phyloP scores from a whole-genome alignment of 2,797 vertebrate genomes.

The Champsocephalus esox region DNA sequence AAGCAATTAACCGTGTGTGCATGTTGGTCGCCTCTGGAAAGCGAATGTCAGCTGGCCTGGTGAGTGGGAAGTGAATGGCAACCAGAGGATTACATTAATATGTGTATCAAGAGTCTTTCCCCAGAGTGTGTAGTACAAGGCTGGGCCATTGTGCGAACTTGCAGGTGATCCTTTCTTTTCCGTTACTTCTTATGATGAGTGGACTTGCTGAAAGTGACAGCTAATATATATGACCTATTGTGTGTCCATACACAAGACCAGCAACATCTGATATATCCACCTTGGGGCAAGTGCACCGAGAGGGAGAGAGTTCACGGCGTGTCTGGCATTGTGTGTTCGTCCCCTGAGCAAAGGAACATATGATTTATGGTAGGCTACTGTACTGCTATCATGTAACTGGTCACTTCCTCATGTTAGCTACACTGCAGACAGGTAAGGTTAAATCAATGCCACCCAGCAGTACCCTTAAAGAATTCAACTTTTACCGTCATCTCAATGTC shows the following conservation, averaged over 20 bases:
- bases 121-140: conserved; percentile 57
- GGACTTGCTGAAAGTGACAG: conserved; percentile 59
- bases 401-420: conserved; percentile 49
- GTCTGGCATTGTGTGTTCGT: conserved; percentile 63
- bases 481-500: background rate
- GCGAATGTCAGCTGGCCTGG: conserved; percentile 1
- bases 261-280: conserved; percentile 78
- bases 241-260: conserved; percentile 52
- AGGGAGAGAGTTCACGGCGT: conserved; percentile 61
- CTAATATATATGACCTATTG: conserved; percentile 61
- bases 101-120: conserved; percentile 21
- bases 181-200: conserved; percentile 69
- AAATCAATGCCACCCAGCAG: conserved; percentile 27
- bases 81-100: conserved; percentile 18
- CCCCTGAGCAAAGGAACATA: conserved; percentile 51
- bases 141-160: conserved; percentile 53
- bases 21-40: background rate
- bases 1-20: background rate
- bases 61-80: conserved; percentile 25
- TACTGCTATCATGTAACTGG: conserved; percentile 54
- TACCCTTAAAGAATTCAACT: background rate
- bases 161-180: conserved; percentile 71
- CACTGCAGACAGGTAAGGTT: conserved; percentile 4
- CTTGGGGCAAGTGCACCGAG: conserved; percentile 68
- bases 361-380: conserved; percentile 67